These are phyloP conservation scores for Hoplostethus mediterraneus DNA, from an alignment of 2,797 vertebrate species.

Conservation along the genomic window DNA sequence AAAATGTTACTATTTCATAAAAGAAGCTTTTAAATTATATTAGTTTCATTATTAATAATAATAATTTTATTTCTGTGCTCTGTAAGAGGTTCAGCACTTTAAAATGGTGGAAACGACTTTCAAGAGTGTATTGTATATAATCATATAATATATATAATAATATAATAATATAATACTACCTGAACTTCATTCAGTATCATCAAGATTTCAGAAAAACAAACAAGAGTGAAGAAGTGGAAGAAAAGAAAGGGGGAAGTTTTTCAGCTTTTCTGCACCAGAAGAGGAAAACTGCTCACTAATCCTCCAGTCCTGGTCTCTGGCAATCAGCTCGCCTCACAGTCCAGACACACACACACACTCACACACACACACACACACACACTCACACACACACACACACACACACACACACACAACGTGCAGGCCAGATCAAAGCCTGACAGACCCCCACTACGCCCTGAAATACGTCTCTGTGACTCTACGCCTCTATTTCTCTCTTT, in stretches of 20 bases:
- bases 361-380: slow-evolving; percentile 1
- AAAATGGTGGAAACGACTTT: too few relatives aligned
- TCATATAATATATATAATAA: too few relatives aligned
- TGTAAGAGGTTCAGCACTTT: too few relatives aligned
- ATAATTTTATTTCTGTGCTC: too few relatives aligned
- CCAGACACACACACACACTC: slow-evolving; percentile 53
- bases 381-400: slow-evolving; percentile 7
- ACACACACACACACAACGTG: slow-evolving; percentile 2
- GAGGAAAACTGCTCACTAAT: slow-evolving; percentile 59
- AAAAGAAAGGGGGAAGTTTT: slow-evolving; percentile 17
- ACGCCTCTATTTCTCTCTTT: slow-evolving; percentile 3
- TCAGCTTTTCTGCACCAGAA: slow-evolving; percentile 35
- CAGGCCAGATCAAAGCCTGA: slow-evolving; percentile 75
- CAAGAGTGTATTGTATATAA: background rate
- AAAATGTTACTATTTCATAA: too few relatives aligned
- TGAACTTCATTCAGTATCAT: background rate
- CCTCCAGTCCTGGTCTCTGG: slow-evolving; percentile 66
- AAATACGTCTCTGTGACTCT: slow-evolving; percentile 60
- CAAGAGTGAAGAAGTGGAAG: background rate
- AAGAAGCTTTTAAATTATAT: too few relatives aligned
- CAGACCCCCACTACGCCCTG: slow-evolving; percentile 56
- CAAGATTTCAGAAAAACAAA: slow-evolving; percentile 1
- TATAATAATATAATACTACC: too few relatives aligned
- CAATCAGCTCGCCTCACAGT: slow-evolving; percentile 51
- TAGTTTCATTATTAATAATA: too few relatives aligned